These are phyloP conservation scores for Rhabdomys pumilio DNA, from an alignment of 2,797 vertebrate species.

Conservation along the genomic window DNA sequence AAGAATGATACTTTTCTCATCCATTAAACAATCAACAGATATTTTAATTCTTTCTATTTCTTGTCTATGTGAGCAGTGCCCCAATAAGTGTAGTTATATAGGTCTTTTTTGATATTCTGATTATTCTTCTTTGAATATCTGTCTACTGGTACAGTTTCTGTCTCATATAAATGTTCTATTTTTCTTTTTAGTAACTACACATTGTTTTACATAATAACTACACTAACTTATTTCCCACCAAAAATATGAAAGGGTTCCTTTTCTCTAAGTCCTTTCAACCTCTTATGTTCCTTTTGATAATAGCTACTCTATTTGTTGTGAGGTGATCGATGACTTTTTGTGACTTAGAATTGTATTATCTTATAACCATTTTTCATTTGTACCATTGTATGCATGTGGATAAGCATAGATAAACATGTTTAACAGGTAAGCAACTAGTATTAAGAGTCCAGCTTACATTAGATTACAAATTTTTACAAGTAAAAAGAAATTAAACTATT, in stretches of 20 bases:
- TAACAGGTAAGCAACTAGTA: not conserved
- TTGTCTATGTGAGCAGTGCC: not conserved
- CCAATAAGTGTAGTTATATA: not conserved
- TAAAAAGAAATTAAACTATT: constrained; percentile 41
- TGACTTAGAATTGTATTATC: not conserved
- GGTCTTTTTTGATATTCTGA: not conserved
- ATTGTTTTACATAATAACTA: not conserved
- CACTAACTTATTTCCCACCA: not conserved
- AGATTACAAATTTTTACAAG: not conserved
- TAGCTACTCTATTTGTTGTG: not conserved
- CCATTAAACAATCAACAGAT: not conserved
- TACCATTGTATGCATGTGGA: too few species aligned
- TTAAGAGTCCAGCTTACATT: not conserved
- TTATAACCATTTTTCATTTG: not conserved
- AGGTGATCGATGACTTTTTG: not conserved
- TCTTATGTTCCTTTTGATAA: not conserved
- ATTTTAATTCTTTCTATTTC: not conserved
- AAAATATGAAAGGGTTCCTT: not conserved
- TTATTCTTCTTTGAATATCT: not conserved
- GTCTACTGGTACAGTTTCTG: not conserved
- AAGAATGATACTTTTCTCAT: not conserved
- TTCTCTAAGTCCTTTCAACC: not conserved
- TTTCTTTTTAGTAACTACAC: not conserved
- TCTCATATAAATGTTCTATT: not conserved
- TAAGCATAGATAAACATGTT: not conserved